Base-by-base conservation (phyloP, 2,797 vertebrate species). In the Avahi laniger region DNA sequence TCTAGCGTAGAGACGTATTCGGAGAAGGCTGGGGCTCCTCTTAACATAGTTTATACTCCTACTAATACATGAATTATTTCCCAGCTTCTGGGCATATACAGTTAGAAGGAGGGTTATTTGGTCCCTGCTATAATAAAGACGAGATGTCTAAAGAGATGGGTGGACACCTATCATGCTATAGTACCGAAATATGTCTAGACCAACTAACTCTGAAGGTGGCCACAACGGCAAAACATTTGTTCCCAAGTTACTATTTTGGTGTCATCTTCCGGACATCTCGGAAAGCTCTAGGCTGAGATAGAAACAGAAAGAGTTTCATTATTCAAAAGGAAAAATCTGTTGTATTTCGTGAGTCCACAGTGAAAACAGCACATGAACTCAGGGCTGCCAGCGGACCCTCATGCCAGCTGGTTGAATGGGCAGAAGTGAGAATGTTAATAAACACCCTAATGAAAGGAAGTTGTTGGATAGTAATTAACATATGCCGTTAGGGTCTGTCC, bases 401-500 rank as follows among this genome's bases (percentile, higher is more conserved):
- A 9, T 11, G 86, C 97, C 98, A 97, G 98, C 98, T 98, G 98
- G 97, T 97, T 98, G 96, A 89, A 50, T 1, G 95, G 97, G 89
- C 98, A 97, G 94, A 93, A 98, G 97, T 97, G 97, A 98, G 97
- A 97, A 98, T 98, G 98, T 98, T 98, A 98, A 98, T 98, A 98
- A 98, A 98, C 98, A 98, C 87, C 80, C 94, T 80, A 97, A 97
- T 98, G 98, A 98, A 98, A 98, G 98, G 98, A 98, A 98, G 97
- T 97, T 97, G 98, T 97, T 97, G 98, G 98, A 88, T 96, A 94
- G 97, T 98, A 98, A 99, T 98, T 98, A 99, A 98, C 98, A 98
- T 98, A 98, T 98, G 98, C 97, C 97, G 98, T 98, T 97, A 98
- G 98, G 98, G 98, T 98, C 98, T 98, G 98, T 98, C 98, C 97